These are phyloP conservation scores for Piscicola geometra DNA, from an alignment of 2,888 invertebrate genomes.

Conservation along the genomic window DNA sequence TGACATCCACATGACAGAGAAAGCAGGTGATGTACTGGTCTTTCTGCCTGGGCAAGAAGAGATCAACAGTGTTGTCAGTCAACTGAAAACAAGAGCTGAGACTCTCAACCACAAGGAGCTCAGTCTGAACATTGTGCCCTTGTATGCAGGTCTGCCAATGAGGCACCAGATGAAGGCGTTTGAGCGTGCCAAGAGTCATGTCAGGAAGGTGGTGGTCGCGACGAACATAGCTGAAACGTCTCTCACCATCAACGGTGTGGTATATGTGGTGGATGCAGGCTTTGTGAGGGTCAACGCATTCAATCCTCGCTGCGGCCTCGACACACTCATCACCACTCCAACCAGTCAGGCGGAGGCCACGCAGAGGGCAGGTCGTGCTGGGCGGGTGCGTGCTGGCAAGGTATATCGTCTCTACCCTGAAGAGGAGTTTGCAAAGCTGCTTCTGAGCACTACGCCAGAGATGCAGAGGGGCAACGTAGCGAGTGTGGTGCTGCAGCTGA, in stretches of 20 bases:
- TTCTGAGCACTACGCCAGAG: constrained; percentile 75
- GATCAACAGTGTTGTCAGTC: constrained; percentile 68
- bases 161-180: constrained; percentile 69
- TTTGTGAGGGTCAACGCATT: constrained; percentile 90
- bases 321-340: constrained; percentile 70
- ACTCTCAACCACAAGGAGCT: constrained; percentile 45
- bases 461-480: constrained; percentile 84
- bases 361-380: constrained; percentile 88
- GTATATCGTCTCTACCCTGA: constrained; percentile 65
- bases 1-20: constrained; percentile 67
- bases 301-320: constrained; percentile 68
- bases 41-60: constrained; percentile 78
- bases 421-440: constrained; percentile 68
- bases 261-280: constrained; percentile 89
- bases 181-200: constrained; percentile 64
- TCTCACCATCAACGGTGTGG: constrained; percentile 85
- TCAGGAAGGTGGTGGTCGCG: constrained; percentile 82
- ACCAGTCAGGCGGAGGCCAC: constrained; percentile 81
- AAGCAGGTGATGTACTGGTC: constrained; percentile 77
- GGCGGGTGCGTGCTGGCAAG: constrained; percentile 71
- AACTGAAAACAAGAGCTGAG: constrained; percentile 53
- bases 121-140: constrained; percentile 69
- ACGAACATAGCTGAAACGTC: constrained; percentile 97
- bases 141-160: constrained; percentile 85
- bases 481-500: constrained; percentile 77